Evolutionary conservation across 2,888 invertebrate genomes (phyloP), one percentile per base, ranked within the genome.

Genomic region (Diabrotica balteata): DNA sequence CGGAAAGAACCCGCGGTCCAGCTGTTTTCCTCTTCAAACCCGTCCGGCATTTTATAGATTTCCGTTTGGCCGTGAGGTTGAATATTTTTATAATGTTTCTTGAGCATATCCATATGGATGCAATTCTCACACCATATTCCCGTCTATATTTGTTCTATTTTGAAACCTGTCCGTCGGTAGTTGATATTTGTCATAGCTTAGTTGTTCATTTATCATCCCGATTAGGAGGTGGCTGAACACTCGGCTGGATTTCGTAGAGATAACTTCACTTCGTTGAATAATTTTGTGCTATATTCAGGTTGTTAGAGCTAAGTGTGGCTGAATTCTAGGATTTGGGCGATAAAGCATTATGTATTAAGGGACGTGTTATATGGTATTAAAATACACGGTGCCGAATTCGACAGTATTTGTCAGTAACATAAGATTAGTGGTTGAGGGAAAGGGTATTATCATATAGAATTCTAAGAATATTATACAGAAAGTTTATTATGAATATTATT

Each of bases 171-270:
- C 54, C 32, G 46, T 10, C 45, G 45, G 57, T 17, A 57, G 46
- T 44, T 57, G 57, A 57, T 57, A 57, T 57, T 57, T 45, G 57
- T 57, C 57, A 57, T 45, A 57, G 44, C 57, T 45, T 7, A 9
- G 42, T 47, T 47, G 59, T 47, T 17, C 59, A 59, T 59, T 50
- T 50, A 59, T 59, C 59, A 59, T 49, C 43, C n/a, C 59, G 50
- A 59, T 59, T 59, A 50, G 49, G 59, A n/a, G 59, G 32, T 49
- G 22, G 5, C 58, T 58, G 46, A 58, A 58, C 58, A 58, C 58
- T 47, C 58, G 58, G 58, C 8, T 45, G 46, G 17, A 44, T 11
- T 46, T 58, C 7, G 43, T 17, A 2, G 32, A 53, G 53, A 53
- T 53, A 53, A 32, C 9, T 53, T 22, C 53, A 32, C 53, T 22